Base-by-base conservation (phyloP, 2,888 invertebrate species). In the Copidosoma aretas region DNA sequence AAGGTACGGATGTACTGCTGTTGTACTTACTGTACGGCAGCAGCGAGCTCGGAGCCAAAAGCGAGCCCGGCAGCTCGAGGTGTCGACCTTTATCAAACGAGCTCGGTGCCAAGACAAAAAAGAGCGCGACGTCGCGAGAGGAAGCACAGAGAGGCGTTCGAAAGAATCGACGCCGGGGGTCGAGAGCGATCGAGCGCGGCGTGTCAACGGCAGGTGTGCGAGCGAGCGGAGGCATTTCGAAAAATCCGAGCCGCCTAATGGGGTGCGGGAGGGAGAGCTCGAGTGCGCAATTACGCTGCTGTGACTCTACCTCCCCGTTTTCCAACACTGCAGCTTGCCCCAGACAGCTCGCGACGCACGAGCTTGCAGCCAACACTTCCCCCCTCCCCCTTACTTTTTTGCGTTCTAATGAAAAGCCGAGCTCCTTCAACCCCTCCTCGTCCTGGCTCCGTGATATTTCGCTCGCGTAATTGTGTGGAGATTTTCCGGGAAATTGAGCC, bases 231-330 rank as follows among this genome's bases (percentile, higher is more conserved):
- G 43, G 25, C 46, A 60, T 54, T 66, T 60, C 39, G 21, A 60
- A 65, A 65, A 65, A 53, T 32, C 60, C 46, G 24, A 43, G 41
- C 32, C 4, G 52, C 58, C 46, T 54, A 62, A 49, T 60, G 58
- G 53, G 67, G 51, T 19, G 41, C 41, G 22, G 24, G 15, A 43
- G 58, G 8, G 24, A 21, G n/a, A 22, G 39, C 56, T 66, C 56
- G 66, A 66, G 60, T 60, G 60, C n/a, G 60, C 59, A 59, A 67
- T 67, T 67, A 67, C 59, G 62, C 22, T 32, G 10, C 17, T 46
- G n/a, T n/a, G 43, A 46, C 43, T 46, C 17, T 46, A 3, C 15
- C 17, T 10, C 41, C n/a, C 14, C 41, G 10, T 41, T 41, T 8
- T 41, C 8, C 41, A 14, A 41, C 41, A 41, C 41, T 41, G 41